Evolutionary conservation across 2,888 invertebrate genomes (phyloP).

Genomic region (Caenorhabditis japonica): DNA sequence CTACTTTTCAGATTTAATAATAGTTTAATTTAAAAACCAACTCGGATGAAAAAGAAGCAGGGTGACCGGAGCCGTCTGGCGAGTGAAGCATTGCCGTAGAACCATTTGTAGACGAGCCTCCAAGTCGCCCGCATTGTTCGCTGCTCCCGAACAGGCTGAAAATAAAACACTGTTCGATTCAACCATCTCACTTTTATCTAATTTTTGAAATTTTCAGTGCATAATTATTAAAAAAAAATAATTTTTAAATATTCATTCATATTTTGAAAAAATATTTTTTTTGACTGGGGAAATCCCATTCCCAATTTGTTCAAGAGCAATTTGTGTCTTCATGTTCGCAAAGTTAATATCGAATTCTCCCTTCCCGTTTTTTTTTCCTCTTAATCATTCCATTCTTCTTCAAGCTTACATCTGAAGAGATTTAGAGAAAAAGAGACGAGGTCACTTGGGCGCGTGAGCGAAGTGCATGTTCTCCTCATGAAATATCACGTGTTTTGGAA

Average conservation of each 20-base stretch:
- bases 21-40: no score
- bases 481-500: conserved; percentile 16
- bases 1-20: no score
- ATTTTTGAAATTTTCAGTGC: no score
- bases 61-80: conserved; percentile 52
- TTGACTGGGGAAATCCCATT: no score
- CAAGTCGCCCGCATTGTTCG: conserved; percentile 61
- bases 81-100: conserved; percentile 54
- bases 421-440: conserved; percentile 5
- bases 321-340: no score
- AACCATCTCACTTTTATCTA: no score
- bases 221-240: no score
- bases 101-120: conserved; percentile 53
- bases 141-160: conserved; percentile 63
- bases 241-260: no score
- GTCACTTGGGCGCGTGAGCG: conserved; percentile 25
- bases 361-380: conserved; percentile 1
- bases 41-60: conserved; percentile 33
- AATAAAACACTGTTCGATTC: conserved; percentile 6
- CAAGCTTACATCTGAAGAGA: conserved; percentile 2
- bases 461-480: conserved; percentile 28
- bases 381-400: no score
- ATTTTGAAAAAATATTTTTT: no score
- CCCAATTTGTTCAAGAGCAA: no score
- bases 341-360: no score